Conservation (phyloP, 2,797 vertebrate species). For the Myotis myotis region DNA sequence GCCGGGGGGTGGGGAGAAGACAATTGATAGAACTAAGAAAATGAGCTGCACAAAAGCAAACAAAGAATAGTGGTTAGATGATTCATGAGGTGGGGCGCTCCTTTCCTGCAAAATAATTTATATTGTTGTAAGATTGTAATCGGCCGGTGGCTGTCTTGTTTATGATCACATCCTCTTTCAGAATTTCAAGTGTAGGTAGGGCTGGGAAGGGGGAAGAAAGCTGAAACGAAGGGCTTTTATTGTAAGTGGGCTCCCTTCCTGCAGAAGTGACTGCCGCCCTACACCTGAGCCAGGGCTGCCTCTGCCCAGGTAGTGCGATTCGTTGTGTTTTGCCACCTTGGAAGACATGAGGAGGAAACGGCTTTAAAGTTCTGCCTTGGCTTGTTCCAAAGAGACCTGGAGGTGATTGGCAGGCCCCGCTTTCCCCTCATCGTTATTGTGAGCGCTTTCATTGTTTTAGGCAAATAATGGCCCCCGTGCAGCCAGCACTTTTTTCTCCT, state of each 20-base stretch:
- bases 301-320: background rate
- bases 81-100: slow-evolving; percentile 71
- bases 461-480: slow-evolving; percentile 73
- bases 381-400: slow-evolving; percentile 54
- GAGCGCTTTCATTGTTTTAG: slow-evolving; percentile 74
- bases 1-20: background rate
- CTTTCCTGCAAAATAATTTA: slow-evolving; percentile 24
- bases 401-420: background rate
- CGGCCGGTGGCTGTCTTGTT: slow-evolving; percentile 54
- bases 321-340: background rate
- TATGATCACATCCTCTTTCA: slow-evolving; percentile 49
- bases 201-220: background rate
- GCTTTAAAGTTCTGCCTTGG: background rate
- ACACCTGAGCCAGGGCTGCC: background rate
- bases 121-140: slow-evolving; percentile 61
- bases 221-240: slow-evolving; percentile 38
- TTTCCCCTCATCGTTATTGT: slow-evolving; percentile 65
- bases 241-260: background rate
- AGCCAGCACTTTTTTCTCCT: slow-evolving; percentile 67
- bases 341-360: slow-evolving; percentile 34
- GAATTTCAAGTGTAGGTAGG: slow-evolving; percentile 55
- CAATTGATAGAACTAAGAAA: slow-evolving; percentile 60
- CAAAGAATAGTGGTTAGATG: slow-evolving; percentile 66
- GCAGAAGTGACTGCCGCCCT: background rate
- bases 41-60: slow-evolving; percentile 53